Evolutionary conservation across 2,113 vertebrate genomes (phyloP).

Genomic region (Notiomystis cincta): DNA sequence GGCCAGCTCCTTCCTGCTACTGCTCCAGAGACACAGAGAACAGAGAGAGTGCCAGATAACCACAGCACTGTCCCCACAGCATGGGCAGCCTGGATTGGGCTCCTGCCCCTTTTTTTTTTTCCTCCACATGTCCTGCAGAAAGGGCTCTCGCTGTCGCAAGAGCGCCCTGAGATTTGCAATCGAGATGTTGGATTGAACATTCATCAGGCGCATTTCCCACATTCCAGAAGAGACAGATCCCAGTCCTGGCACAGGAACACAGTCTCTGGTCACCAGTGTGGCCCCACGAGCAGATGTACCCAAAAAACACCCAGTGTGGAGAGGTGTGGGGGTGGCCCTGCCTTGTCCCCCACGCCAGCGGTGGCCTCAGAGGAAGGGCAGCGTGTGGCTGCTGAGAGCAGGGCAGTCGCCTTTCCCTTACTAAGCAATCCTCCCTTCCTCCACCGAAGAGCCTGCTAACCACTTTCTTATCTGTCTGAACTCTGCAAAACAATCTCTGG

Average conservation of each 20-base stretch:
- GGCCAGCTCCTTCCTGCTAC: not conserved
- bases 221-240: constrained; percentile 21
- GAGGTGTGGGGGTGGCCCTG: not conserved
- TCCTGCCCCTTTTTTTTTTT: not conserved
- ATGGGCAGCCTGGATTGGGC: not conserved
- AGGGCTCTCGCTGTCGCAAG: not conserved
- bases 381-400: not conserved
- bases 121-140: not conserved
- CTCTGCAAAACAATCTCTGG: constrained; percentile 58
- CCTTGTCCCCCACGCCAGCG: not conserved
- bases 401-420: constrained; percentile 54
- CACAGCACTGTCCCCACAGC: not conserved
- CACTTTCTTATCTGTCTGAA: constrained; percentile 64
- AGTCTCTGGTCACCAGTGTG: not conserved
- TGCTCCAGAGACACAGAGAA: not conserved
- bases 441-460: constrained; percentile 44
- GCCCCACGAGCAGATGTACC: not conserved
- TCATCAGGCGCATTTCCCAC: not conserved
- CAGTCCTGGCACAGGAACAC: not conserved
- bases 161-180: not conserved
- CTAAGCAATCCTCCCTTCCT: constrained; percentile 63
- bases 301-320: accelerated
- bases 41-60: not conserved
- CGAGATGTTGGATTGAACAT: not conserved
- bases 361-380: constrained; percentile 52